phyloP scores from a whole-genome alignment of 2,797 vertebrate species.

The Artibeus lituratus region DNA sequence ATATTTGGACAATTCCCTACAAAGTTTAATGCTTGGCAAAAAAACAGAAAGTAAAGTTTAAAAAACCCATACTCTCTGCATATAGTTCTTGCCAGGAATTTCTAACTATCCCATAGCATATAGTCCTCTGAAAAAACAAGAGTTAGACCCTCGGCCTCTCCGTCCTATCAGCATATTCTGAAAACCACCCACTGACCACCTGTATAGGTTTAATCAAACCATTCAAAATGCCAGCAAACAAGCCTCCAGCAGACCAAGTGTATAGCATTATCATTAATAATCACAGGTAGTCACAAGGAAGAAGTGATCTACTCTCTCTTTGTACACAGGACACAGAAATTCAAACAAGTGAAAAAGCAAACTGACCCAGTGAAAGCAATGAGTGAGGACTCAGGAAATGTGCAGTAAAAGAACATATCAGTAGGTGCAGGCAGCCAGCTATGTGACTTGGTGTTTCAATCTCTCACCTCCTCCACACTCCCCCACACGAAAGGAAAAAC shows the following conservation, averaged over 20 bases:
- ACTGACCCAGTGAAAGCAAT: background rate
- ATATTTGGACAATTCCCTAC: background rate
- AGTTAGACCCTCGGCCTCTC: background rate
- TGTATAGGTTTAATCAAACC: background rate
- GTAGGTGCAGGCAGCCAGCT: background rate
- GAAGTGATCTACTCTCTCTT: background rate
- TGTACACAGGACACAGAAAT: background rate
- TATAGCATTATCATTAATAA: background rate
- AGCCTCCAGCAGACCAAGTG: background rate
- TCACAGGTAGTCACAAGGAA: background rate
- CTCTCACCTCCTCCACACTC: background rate
- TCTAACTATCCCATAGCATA: constrained; percentile 2
- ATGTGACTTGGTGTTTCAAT: background rate
- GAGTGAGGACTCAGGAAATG: background rate
- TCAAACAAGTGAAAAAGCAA: background rate
- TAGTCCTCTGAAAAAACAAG: background rate
- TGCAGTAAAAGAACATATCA: background rate
- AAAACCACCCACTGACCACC: background rate
- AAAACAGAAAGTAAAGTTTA: background rate
- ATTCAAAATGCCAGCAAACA: constrained; percentile 10
- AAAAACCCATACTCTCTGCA: background rate
- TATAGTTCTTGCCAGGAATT: background rate
- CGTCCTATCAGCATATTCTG: background rate
- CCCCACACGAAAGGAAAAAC: background rate
- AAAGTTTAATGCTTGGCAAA: background rate